A percentile compares a stretch with the other conserved stretches of the same genome.
These are phyloP conservation scores for Ips typographus DNA, from an alignment of 1,140 invertebrate genomes.

Conservation along the genomic window DNA sequence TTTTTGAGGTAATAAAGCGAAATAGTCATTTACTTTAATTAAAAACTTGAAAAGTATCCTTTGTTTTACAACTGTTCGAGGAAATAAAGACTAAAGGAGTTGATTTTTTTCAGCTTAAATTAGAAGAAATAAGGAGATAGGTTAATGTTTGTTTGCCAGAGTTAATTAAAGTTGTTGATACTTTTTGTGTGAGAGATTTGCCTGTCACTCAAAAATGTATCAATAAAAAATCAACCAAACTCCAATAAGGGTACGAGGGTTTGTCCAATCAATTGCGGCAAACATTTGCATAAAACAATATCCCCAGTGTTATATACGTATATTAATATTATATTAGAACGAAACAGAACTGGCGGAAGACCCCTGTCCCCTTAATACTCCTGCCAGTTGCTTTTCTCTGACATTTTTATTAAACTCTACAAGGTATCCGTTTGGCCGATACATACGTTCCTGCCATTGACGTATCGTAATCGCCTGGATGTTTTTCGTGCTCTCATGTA, in stretches of 20 bases:
- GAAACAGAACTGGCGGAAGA: slow-evolving; percentile 34
- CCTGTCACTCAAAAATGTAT: no score
- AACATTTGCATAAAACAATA: slow-evolving; percentile 40
- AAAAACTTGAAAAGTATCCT: slow-evolving; percentile 49
- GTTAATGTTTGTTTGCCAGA: not conserved
- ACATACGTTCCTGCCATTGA: slow-evolving; percentile 31
- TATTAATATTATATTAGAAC: slow-evolving; percentile 42
- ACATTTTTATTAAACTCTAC: slow-evolving; percentile 49
- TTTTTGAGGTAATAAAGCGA: slow-evolving; percentile 50
- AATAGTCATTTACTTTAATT: slow-evolving; percentile 52
- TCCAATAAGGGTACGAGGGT: no score
- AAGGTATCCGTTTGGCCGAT: slow-evolving; percentile 37
- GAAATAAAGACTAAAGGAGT: slow-evolving; percentile 43
- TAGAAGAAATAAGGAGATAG: slow-evolving; percentile 16
- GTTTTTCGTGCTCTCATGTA: slow-evolving; percentile 14
- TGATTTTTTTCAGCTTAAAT: slow-evolving; percentile 34
- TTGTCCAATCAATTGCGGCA: slow-evolving; percentile 19
- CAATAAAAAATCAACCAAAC: no score
- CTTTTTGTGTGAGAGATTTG: no score
- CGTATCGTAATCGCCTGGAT: slow-evolving; percentile 20
- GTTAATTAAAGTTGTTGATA: no score
- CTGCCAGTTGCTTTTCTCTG: slow-evolving; percentile 41
- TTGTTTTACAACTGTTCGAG: slow-evolving; percentile 46
- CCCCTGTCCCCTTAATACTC: slow-evolving; percentile 38
- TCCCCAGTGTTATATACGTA: slow-evolving; percentile 36